Conservation (phyloP, 2,113 vertebrate genomes). For the Conger conger region DNA sequence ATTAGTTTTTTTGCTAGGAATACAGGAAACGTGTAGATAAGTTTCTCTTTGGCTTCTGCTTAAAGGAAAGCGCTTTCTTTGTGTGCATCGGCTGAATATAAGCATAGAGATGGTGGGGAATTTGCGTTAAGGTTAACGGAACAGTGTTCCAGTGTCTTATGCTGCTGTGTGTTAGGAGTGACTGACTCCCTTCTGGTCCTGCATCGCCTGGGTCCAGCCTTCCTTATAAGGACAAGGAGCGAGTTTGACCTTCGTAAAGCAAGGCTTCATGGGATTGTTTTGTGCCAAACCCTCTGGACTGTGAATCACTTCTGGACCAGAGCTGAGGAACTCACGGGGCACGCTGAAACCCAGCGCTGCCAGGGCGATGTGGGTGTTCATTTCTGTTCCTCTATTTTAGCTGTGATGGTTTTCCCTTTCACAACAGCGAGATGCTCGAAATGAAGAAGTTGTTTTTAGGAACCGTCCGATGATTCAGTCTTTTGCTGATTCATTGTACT, state of each 20-base stretch:
- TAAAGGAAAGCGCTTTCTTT: neutral
- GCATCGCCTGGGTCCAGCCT: neutral
- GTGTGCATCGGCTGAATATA: neutral
- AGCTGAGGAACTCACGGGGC: neutral
- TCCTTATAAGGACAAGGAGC: neutral
- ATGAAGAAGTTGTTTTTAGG: neutral
- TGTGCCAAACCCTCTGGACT: neutral
- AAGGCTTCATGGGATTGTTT: neutral
- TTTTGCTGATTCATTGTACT: neutral
- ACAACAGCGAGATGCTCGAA: neutral
- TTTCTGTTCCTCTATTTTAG: neutral
- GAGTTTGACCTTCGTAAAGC: neutral
- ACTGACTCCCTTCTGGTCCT: neutral
- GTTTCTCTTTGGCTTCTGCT: neutral
- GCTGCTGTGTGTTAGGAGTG: constrained; percentile 5
- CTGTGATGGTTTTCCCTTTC: neutral
- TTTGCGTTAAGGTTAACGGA: neutral
- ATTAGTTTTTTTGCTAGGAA: neutral
- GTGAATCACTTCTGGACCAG: neutral
- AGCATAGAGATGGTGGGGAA: neutral
- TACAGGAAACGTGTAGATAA: neutral
- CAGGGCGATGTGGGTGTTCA: neutral
- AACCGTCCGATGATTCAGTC: neutral
- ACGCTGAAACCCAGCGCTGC: neutral
- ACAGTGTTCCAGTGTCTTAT: constrained; percentile 23